Base-by-base conservation (phyloP, 2,797 vertebrate species). In the Gymnoscopelus braueri region DNA sequence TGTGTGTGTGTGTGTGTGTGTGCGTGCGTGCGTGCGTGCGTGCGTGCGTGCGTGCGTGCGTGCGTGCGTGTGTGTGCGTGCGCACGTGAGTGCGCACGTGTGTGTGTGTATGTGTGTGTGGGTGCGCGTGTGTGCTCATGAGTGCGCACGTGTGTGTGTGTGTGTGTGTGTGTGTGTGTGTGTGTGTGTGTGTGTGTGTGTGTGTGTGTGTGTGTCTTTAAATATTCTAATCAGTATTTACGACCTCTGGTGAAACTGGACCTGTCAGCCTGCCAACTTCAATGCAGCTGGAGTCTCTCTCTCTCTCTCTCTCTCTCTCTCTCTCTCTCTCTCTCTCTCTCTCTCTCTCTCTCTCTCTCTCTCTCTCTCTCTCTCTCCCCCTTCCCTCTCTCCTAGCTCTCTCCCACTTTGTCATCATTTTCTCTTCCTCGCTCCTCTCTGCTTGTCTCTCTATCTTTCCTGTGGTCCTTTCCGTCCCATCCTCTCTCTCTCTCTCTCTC, bases 201-300 rank as follows among this genome's bases (percentile, higher is more conserved):
- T 14, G 49, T 14, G 67, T 58, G 69, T 55, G 71, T 1, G 74
- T 74, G 74, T 71, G 47, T 78, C 84, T 86, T 89, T 85, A 88
- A 90, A 89, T 87, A 90, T 91, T 88, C 83, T 78, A 86, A 88
- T 90, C 82, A 71, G 88, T 88, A 84, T 90, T 91, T 89, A 91
- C 60, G 89, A 85, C 82, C 71, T 83, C 82, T 84, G 81, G 83
- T 72, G 69, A 71, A 81, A 62, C 66, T 55, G 67, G 70, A n/a
- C 23, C 75, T 87, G 88, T 83, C 82, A 47, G 54, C 0, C 52
- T 53, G 83, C 87, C 88, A 88, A 71, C 78, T 76, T 75, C 79
- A 71, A 73, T 79, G 84, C 85, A 85, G 84, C 84, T 81, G 72
- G 78, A 65, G 72, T 15, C 47, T 52, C 58, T 19, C 1, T 52